phyloP scores from a whole-genome alignment of 2,888 invertebrate genomes.

The Drosophila subsilvestris region DNA sequence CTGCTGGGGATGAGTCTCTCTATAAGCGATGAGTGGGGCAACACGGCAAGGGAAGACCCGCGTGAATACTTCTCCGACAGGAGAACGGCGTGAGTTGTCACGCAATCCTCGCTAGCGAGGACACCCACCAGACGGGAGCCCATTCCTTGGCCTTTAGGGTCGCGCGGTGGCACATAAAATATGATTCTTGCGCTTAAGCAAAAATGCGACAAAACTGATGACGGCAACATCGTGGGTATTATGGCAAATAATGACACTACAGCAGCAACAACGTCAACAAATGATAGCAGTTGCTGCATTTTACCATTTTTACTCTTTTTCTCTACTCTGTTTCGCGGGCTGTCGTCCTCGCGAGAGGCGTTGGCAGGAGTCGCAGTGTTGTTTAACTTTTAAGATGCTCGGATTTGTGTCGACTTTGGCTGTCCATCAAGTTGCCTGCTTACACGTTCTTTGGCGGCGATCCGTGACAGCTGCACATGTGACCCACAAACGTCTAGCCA shows the following conservation, averaged over 20 bases:
- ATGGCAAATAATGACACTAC: constrained; percentile 67
- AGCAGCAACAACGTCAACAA: constrained; percentile 41
- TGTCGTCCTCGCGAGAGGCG: constrained; percentile 44
- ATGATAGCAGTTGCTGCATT: constrained; percentile 64
- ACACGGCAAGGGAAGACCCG: neutral
- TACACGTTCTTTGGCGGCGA: neutral
- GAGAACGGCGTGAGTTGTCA: neutral
- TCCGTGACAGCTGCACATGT: constrained; percentile 27
- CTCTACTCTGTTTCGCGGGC: constrained; percentile 15
- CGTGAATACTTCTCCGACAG: too few species aligned
- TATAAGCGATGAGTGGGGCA: neutral
- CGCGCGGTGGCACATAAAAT: constrained; percentile 54
- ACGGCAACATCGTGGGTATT: constrained; percentile 63
- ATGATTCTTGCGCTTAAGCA: constrained; percentile 61
- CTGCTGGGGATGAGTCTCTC: constrained; percentile 28
- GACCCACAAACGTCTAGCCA: constrained; percentile 53
- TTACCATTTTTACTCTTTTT: constrained; percentile 39
- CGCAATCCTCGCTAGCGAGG: constrained; percentile 12
- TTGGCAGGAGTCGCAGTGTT: constrained; percentile 56
- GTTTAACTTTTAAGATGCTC: constrained; percentile 70
- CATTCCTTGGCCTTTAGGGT: constrained; percentile 35
- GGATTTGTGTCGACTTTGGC: constrained; percentile 62
- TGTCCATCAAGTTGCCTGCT: constrained; percentile 9
- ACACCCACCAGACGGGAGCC: neutral
- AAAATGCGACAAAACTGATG: constrained; percentile 75